Evolutionary conservation across 1,140 invertebrate genomes (phyloP), one percentile per base, ranked within the genome.

Genomic region (Meteorus sp.): DNA sequence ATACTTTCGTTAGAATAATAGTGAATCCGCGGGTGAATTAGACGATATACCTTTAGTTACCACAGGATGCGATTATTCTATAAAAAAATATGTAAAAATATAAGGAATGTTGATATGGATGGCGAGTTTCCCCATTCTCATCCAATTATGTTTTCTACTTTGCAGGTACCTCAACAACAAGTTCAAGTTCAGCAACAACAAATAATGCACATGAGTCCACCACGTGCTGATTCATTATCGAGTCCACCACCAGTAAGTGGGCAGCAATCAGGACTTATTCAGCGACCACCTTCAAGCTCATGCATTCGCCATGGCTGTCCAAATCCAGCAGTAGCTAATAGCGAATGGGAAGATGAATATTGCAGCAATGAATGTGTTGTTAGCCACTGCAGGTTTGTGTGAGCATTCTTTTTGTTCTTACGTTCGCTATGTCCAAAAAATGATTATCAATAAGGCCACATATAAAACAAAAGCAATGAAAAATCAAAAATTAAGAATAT

Each of bases 331-430:
- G 89, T 96, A 63, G 86, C 93, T 37, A 96, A 93, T 80, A 88
- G 89, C 48, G 94, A 96, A 79, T 98, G 95, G 95, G 95, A 97
- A 76, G 91, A 95, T 75, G 94, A 97, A 80, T 98, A 97, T 78
- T 98, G 95, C 81, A 95, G 92, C 77, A 96, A 95, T 81, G 94
- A 98, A 76, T 98, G 95, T 83, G 95, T 97, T 59, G 93, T 97
- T 66, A 93, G 89, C 73, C 95, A 98, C 80, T 97, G 95, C 87
- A 91, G 89, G 88, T 90, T 79, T 76, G 77, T 75, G 61, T 67
- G 45, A 62, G 63, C 59, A 63, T 66, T 70, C 13, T 33, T 59
- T 64, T 65, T 60, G 48, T 58, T 56, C 47, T 53, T 39, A 23
- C 48, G 2, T 35, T 35, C 2, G 17, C 11, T 59, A 19, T 35